Evolutionary conservation across 2,797 vertebrate species (phyloP).

Genomic region (Chloroceryle amazona): DNA sequence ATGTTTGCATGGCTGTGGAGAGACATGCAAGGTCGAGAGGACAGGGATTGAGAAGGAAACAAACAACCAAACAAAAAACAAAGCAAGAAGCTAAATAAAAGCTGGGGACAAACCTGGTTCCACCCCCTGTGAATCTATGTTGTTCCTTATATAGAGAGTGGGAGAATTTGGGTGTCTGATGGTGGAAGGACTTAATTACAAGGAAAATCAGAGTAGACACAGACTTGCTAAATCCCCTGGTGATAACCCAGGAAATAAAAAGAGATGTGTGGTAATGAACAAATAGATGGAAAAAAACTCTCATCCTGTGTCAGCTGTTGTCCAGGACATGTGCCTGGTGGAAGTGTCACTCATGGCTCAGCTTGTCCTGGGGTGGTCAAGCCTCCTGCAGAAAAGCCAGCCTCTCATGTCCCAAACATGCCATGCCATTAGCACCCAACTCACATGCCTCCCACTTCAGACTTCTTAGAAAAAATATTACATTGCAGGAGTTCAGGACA

Average conservation of each 20-base stretch:
- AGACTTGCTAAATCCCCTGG: not conserved
- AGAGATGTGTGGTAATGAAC: not conserved
- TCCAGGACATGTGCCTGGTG: not conserved
- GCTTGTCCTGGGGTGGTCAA: fast-evolving
- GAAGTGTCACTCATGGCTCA: not conserved
- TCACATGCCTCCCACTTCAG: not conserved
- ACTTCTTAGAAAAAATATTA: not conserved
- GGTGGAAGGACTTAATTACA: not conserved
- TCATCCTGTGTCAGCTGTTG: not conserved
- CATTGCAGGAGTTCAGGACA: not conserved
- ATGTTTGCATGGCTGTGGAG: fast-evolving
- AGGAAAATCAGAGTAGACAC: not conserved
- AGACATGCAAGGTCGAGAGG: not conserved
- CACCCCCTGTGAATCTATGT: fast-evolving
- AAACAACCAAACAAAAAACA: too few species aligned
- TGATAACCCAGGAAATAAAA: not conserved
- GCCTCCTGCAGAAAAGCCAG: not conserved
- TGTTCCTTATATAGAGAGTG: fast-evolving
- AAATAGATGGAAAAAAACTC: not conserved
- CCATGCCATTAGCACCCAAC: not conserved
- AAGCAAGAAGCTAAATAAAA: not conserved
- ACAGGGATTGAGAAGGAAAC: not conserved
- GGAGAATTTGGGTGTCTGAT: not conserved
- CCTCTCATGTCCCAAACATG: not conserved
- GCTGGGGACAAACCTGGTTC: fast-evolving